Percentiles rank a stretch among this genome's conserved stretches.
Conservation (phyloP, 2,113 vertebrate genomes). For the Hippopotamus amphibius region DNA sequence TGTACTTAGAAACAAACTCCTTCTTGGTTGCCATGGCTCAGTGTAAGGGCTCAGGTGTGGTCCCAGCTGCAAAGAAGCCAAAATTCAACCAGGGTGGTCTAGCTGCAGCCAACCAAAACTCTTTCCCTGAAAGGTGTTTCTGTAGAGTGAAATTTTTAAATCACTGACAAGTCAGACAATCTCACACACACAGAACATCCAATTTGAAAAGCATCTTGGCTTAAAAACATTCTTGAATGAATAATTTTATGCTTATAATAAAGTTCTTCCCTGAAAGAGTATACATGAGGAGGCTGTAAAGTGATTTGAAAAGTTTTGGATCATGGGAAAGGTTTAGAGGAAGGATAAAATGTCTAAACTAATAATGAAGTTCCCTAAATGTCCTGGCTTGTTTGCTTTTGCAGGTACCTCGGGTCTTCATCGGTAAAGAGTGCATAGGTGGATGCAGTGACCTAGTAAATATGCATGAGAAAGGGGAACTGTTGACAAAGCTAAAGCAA, state of each 20-base stretch:
- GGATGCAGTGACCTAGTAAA: conserved; percentile 87
- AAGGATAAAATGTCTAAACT: not conserved
- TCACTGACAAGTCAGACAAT: not conserved
- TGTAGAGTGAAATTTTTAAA: not conserved
- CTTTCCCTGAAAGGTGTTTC: not conserved
- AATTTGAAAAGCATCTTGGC: not conserved
- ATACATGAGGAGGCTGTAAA: not conserved
- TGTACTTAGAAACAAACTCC: not conserved
- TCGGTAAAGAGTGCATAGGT: conserved; percentile 90
- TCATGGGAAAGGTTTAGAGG: not conserved
- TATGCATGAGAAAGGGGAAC: conserved; percentile 83
- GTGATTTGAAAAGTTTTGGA: not conserved
- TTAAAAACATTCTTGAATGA: not conserved
- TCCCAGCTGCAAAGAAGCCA: not conserved
- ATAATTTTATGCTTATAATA: not conserved
- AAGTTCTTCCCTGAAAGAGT: not conserved
- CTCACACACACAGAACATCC: not conserved
- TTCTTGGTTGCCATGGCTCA: not conserved
- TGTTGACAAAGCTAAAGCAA: conserved; percentile 83
- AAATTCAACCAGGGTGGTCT: not conserved
- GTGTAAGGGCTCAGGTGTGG: not conserved
- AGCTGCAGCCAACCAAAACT: not conserved
- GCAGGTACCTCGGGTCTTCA: conserved; percentile 92
- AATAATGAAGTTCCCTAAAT: not conserved
- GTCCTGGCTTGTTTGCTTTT: not conserved